Conservation (phyloP, 1,140 invertebrate genomes). For the Platyscapa corneri region DNA sequence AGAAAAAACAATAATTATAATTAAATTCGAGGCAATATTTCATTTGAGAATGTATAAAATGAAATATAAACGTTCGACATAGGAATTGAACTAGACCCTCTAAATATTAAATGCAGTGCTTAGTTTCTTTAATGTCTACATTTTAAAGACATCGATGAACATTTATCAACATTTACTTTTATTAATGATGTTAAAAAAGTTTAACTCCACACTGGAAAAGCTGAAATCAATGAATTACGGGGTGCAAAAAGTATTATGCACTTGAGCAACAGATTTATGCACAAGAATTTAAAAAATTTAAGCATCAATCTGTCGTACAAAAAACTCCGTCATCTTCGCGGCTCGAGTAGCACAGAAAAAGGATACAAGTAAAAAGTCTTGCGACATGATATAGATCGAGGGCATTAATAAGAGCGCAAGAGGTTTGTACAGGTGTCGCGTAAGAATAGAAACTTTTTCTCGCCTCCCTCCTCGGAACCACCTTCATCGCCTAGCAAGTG, state of each 20-base stretch:
- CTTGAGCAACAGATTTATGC: neutral
- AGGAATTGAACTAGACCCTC: too few species aligned
- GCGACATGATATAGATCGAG: constrained; percentile 34
- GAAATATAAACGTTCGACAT: too few species aligned
- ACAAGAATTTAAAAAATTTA: neutral
- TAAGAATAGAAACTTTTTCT: constrained; percentile 22
- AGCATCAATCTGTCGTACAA: neutral
- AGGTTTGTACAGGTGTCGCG: constrained; percentile 6
- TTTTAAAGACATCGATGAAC: too few species aligned
- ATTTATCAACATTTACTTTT: too few species aligned
- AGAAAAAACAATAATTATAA: too few species aligned
- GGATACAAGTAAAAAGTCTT: neutral
- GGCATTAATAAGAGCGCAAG: constrained; percentile 21
- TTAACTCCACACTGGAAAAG: too few species aligned
- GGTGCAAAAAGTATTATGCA: neutral
- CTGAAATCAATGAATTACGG: too few species aligned
- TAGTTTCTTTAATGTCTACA: too few species aligned
- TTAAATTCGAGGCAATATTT: too few species aligned
- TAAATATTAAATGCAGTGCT: too few species aligned
- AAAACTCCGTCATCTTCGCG: neutral
- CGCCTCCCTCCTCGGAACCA: neutral
- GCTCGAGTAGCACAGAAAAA: neutral
- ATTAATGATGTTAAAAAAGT: too few species aligned
- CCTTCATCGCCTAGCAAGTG: neutral
- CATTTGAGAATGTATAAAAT: too few species aligned